Percentiles rank a stretch among this genome's conserved stretches.
These are phyloP conservation scores for Eustalomyia histrio DNA, from an alignment of 2,888 invertebrate species.

Conservation along the genomic window DNA sequence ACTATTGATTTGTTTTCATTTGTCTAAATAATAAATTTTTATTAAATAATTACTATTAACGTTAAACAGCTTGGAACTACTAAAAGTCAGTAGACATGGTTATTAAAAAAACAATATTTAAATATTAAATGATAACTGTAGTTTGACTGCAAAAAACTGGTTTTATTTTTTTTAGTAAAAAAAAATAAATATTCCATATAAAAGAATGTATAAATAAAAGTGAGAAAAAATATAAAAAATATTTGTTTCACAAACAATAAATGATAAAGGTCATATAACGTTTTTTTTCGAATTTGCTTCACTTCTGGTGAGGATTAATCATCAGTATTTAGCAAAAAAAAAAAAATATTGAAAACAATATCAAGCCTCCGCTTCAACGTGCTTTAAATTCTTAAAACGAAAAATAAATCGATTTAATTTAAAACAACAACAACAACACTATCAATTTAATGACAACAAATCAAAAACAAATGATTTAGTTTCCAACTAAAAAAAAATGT, in stretches of 20 bases:
- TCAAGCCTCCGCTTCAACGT: conserved; percentile 39
- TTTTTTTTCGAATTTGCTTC: conserved; percentile 35
- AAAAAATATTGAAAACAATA: not conserved
- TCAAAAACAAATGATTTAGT: conserved; percentile 16
- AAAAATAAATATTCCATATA: not conserved
- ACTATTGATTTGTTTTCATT: conserved; percentile 7
- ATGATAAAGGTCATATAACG: conserved; percentile 64
- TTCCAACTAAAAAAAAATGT: conserved; percentile 39
- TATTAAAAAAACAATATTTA: not conserved
- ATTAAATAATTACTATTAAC: conserved; percentile 9
- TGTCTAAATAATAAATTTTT: not conserved
- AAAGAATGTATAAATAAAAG: conserved; percentile 2
- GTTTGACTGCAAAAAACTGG: conserved; percentile 60
- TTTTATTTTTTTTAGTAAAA: conserved; percentile 7
- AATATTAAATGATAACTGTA: conserved; percentile 62
- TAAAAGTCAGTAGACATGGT: conserved; percentile 26
- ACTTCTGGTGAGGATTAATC: conserved; percentile 52
- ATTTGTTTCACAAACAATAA: conserved; percentile 41
- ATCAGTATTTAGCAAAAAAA: conserved; percentile 36
- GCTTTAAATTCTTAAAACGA: conserved; percentile 38
- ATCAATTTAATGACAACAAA: not conserved
- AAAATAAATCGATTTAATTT: conserved; percentile 33
- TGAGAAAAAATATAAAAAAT: conserved; percentile 10
- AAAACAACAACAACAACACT: not conserved
- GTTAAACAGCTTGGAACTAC: conserved; percentile 41